Base-by-base conservation (phyloP, 2,888 invertebrate genomes). In the Sinhomidia bicolor region DNA sequence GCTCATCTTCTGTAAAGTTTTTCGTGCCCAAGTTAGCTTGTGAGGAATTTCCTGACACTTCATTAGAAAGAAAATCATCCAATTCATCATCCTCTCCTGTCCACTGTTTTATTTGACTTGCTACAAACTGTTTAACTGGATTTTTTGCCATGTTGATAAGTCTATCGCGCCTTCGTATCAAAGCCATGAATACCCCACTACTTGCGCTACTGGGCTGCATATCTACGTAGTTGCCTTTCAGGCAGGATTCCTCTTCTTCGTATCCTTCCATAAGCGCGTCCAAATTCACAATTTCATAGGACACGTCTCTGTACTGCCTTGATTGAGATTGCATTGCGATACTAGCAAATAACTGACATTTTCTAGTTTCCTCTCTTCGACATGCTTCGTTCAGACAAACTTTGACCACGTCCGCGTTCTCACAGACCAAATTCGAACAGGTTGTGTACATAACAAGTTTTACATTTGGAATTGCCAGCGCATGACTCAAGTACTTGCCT, bases 401-500 rank as follows among this genome's bases (percentile, higher is more conserved):
- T 32, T 82, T 74, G 1, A 91, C 91, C 36, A 91, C 90, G 29
- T 90, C 91, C 5, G 29, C 54, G 20, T 91, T 91, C 80, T 91
- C 91, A 17, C 87, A 79, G 2, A 57, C 20, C 23, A 91, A 76
- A 14, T 90, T 65, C 0, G 91, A 91, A 62, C 91, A 91, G 17
- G 91, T 91, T n/a, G 91, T 91, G 82, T 91, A 91, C 29, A 91
- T 32, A 20, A 90, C 62, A 10, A 91, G 79, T 62, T 91, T 91
- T 14, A 88, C 85, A 68, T 91, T 89, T 0, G 89, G 82, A 44
- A 91, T 88, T 20, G 23, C 54, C 9, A 91, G 20, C 5, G 91
- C 90, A 71, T 91, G 90, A n/a, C 85, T 83, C 20, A 91, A 62
- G 57, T 68, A 90, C 57, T 85, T 89, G 1, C 82, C 57, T 78